phyloP scores from a whole-genome alignment of 1,140 invertebrate genomes.

The Metopolophium dirhodum region DNA sequence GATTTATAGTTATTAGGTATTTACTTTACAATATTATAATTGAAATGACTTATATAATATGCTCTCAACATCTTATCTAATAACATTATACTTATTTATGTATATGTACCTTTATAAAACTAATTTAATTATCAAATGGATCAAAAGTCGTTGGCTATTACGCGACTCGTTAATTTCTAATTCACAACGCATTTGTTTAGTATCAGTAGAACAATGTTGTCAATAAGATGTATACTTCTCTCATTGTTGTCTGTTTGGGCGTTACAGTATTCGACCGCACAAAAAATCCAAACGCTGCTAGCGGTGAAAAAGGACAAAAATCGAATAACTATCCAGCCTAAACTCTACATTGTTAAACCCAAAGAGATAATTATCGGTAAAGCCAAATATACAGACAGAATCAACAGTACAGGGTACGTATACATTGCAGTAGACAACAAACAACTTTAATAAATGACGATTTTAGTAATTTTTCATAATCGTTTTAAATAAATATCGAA shows the following conservation, averaged over 20 bases:
- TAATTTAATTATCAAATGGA: background rate
- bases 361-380: background rate
- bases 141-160: background rate
- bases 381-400: background rate
- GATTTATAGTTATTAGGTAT: background rate
- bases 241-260: background rate
- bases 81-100: background rate
- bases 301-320: background rate
- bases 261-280: background rate
- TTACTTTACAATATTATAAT: background rate
- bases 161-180: background rate
- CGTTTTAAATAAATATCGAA: background rate
- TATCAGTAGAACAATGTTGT: background rate
- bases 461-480: background rate
- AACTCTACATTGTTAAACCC: background rate
- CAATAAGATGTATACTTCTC: background rate
- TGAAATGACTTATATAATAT: background rate
- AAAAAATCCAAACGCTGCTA: background rate
- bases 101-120: background rate
- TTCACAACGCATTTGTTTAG: background rate
- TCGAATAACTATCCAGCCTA: background rate
- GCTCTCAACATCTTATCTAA: background rate
- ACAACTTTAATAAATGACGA: background rate
- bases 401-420: slow-evolving; percentile 24
- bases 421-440: background rate